Percentiles rank a stretch among this genome's conserved stretches.
phyloP scores from a whole-genome alignment of 2,113 vertebrate genomes.

The Lepus americanus region DNA sequence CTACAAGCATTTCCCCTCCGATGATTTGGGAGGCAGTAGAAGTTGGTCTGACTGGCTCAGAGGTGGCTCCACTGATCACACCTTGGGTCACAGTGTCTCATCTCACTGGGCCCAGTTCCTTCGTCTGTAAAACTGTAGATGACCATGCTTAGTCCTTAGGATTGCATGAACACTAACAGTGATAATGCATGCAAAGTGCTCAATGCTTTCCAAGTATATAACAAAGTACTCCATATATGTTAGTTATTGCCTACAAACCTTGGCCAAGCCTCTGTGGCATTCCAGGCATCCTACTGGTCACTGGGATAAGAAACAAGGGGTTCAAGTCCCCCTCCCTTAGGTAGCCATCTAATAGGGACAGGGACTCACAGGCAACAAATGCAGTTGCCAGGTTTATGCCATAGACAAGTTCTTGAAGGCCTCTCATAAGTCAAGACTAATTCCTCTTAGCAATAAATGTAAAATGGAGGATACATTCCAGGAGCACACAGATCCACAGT shows the following conservation, averaged over 20 bases:
- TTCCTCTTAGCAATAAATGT: conserved; percentile 55
- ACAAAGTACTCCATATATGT: not conserved
- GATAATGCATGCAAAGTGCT: not conserved
- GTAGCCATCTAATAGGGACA: not conserved
- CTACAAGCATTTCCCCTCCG: not conserved
- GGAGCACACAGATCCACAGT: conserved; percentile 40
- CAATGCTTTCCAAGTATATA: not conserved
- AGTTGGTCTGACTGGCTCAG: not conserved
- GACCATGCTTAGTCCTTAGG: not conserved
- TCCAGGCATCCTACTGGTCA: conserved; percentile 1
- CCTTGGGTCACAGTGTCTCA: not conserved
- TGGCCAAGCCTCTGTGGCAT: conserved; percentile 11
- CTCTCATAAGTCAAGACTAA: conserved; percentile 68
- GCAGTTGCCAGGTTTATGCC: conserved; percentile 43
- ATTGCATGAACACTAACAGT: not conserved
- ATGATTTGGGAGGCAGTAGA: not conserved
- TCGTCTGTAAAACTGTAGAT: not conserved
- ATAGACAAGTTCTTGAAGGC: conserved; percentile 25
- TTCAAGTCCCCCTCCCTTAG: not conserved
- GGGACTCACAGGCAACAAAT: conserved; percentile 32
- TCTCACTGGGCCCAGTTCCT: not conserved
- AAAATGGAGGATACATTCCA: conserved; percentile 14
- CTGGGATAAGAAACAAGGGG: not conserved
- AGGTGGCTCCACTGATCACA: not conserved
- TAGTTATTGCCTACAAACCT: conserved; percentile 38